Evolutionary conservation across 2,888 invertebrate species (phyloP), one percentile per base, ranked within the genome.

Genomic region (Epicampocera succincta): DNA sequence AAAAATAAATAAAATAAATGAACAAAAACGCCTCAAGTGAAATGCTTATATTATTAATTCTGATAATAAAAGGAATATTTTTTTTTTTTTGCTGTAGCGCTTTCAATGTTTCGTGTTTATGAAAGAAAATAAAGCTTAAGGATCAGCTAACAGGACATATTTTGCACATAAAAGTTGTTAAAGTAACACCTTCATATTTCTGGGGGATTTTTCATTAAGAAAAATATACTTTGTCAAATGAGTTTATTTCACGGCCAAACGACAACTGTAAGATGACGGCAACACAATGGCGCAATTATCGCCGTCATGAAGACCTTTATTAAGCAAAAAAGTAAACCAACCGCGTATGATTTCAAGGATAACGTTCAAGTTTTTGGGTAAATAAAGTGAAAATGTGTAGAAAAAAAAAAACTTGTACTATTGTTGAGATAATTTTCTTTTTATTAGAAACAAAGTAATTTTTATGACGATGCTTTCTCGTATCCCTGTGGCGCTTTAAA

Each of bases 111-210:
- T 68, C 0, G 76, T 74, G 80, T 77, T 58, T 44, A 66, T 48
- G 54, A 66, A 6, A 33, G 19, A 58, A 46, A 68, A 48, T 42
- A 72, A 77, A 78, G 78, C 83, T 77, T 77, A 79, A 75, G 66
- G 72, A 83, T 76, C 72, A 78, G 72, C 76, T 58, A 58, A 58
- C 76, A 73, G 61, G 54, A 86, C 84, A 81, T 68, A 81, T 80
- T 76, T 72, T 42, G 33, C 46, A 42, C 52, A 80, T 72, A 76
- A 76, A 80, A 54, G 65, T 48, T 66, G 25, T 61, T 19, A 80
- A 68, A 75, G 75, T 85, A 88, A 88, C 89, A 89, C 89, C 89
- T 89, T 89, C 88, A 88, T 88, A 87, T 89, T 48, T 48, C 29
- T 44, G 29, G 15, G 6, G 19, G 17, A 38, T 48, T 60, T 89